phyloP scores from a whole-genome alignment of 2,797 vertebrate species.

The Cryptoblepharus egeriae region DNA sequence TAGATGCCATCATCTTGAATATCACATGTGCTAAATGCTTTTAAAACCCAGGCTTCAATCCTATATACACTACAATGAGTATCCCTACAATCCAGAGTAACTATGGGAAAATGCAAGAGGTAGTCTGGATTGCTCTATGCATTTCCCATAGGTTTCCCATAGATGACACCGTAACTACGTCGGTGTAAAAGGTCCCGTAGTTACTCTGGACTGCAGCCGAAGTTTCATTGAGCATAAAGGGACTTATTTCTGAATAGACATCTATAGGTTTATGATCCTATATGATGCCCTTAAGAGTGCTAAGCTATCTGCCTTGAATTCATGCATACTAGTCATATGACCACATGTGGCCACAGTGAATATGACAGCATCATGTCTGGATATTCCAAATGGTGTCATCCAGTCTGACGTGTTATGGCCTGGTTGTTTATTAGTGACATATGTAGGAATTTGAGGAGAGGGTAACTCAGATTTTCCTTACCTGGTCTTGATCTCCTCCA shows the following conservation, averaged over 20 bases:
- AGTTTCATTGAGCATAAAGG: no score
- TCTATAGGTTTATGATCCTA: no score
- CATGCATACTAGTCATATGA: background rate
- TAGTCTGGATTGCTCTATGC: no score
- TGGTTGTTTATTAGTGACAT: background rate
- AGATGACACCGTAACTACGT: no score
- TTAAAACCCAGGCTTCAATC: no score
- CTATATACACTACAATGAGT: no score
- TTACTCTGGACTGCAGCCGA: no score
- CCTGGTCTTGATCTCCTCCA: slow-evolving; percentile 20
- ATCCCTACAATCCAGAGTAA: no score
- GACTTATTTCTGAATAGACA: no score
- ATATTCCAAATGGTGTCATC: background rate
- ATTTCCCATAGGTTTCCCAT: no score
- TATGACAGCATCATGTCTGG: background rate
- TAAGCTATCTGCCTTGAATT: background rate
- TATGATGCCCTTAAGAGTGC: background rate
- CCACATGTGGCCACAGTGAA: background rate
- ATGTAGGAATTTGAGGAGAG: background rate
- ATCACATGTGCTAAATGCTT: background rate
- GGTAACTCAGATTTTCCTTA: background rate
- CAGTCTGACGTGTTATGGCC: background rate
- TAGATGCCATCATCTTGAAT: background rate
- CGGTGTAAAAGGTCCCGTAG: no score
- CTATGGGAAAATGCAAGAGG: no score